phyloP scores from a whole-genome alignment of 1,140 invertebrate species.

The Panagrolaimus sp. region DNA sequence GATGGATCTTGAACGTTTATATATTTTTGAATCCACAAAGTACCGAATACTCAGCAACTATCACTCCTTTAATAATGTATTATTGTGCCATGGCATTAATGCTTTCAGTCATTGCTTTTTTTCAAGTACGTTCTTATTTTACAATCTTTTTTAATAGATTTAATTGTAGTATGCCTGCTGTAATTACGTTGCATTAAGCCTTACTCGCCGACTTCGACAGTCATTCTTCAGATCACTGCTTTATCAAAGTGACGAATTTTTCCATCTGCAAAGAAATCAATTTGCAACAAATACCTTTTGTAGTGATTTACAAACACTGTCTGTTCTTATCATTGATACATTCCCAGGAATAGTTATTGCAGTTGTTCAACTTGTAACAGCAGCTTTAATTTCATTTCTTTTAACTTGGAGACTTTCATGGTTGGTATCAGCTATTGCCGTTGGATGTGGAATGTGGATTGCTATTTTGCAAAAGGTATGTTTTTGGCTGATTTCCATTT shows the following conservation, averaged over 20 bases:
- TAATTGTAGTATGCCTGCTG: neutral
- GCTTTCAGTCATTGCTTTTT: neutral
- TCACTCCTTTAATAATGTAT: neutral
- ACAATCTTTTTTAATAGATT: neutral
- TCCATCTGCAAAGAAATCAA: neutral
- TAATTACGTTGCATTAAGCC: neutral
- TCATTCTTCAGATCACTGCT: neutral
- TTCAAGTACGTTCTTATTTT: neutral
- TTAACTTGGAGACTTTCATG: slow-evolving; percentile 3
- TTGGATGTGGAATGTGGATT: slow-evolving; percentile 1
- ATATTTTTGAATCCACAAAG: neutral
- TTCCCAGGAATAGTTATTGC: neutral
- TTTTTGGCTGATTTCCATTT: too few species aligned
- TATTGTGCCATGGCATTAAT: slow-evolving; percentile 5
- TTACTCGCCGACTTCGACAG: neutral
- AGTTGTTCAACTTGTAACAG: neutral
- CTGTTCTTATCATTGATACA: neutral
- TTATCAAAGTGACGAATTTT: neutral
- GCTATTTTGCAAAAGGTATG: neutral
- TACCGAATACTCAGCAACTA: neutral
- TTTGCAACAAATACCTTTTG: neutral
- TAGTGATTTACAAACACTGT: neutral
- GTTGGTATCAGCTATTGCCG: neutral
- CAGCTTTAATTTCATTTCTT: neutral
- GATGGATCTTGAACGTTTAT: neutral